Evolutionary conservation across 1,140 invertebrate genomes (phyloP).

Genomic region (Bombus fervidus): DNA sequence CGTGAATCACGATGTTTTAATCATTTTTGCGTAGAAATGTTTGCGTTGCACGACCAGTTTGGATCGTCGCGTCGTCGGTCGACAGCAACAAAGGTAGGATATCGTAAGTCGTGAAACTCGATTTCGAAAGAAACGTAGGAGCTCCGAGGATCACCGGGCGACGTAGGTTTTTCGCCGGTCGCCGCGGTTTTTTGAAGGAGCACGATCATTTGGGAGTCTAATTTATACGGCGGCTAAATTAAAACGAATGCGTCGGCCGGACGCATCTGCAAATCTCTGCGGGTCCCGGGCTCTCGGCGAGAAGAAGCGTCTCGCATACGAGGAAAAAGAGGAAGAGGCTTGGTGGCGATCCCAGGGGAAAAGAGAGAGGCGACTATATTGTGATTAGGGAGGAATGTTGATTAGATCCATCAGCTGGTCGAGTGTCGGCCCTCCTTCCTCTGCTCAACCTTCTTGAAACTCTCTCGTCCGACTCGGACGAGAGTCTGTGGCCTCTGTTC

Average conservation of each 20-base stretch:
- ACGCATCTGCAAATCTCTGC: conserved; percentile 63
- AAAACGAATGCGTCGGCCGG: conserved; percentile 72
- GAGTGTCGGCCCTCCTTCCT: conserved; percentile 62
- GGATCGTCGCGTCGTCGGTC: background rate
- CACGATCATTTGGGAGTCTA: conserved; percentile 77
- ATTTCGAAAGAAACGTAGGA: conserved; percentile 6
- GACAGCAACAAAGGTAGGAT: background rate
- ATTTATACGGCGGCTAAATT: conserved; percentile 79
- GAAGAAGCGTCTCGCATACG: conserved; percentile 13
- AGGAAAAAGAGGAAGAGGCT: conserved; percentile 27
- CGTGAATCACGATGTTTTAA: background rate
- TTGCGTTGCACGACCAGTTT: background rate
- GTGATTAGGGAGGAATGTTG: conserved; percentile 77
- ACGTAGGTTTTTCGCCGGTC: conserved; percentile 47
- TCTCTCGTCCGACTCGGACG: conserved; percentile 33
- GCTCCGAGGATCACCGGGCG: conserved; percentile 28
- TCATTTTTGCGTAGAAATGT: background rate
- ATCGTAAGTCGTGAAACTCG: conserved; percentile 36
- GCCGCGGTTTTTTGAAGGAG: conserved; percentile 60
- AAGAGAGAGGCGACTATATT: conserved; percentile 63
- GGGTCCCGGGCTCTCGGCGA: conserved; percentile 19
- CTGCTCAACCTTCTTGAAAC: conserved; percentile 65
- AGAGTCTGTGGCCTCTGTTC: conserved; percentile 5
- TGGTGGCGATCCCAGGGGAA: conserved; percentile 3
- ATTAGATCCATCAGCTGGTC: conserved; percentile 82